Conservation (phyloP, 2,888 invertebrate species). For the Limnephilus lunatus region DNA sequence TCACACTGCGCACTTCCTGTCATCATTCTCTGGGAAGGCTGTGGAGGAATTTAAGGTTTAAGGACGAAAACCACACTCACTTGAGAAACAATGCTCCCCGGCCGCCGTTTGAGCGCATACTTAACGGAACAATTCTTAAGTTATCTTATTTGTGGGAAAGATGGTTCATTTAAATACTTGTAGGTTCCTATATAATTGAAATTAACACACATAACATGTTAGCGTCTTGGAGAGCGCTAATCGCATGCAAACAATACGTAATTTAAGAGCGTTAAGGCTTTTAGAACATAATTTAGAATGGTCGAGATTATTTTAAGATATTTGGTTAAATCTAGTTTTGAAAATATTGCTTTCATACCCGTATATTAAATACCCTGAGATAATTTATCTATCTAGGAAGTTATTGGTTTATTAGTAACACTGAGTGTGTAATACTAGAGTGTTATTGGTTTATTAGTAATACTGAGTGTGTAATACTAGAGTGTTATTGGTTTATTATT, state of each 20-base stretch:
- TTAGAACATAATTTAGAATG: background rate
- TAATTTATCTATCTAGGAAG: no score
- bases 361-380: no score
- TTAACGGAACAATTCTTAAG: background rate
- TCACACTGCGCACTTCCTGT: conserved; percentile 33
- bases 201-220: background rate
- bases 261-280: background rate
- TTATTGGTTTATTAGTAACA: no score
- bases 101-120: conserved; percentile 4
- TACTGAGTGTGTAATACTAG: no score
- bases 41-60: conserved; percentile 17
- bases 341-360: no score
- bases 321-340: no score
- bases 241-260: background rate
- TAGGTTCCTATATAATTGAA: background rate
- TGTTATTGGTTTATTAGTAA: no score
- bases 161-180: background rate
- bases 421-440: no score
- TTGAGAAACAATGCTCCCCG: conserved; percentile 23
- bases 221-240: background rate
- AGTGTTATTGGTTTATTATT: no score
- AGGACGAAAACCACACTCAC: conserved; percentile 27
- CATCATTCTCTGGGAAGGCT: conserved; percentile 26
- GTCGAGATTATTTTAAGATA: background rate
- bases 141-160: background rate